Percentiles rank a stretch among this genome's conserved stretches.
These are phyloP conservation scores for Zonotrichia leucophrys DNA, from an alignment of 2,113 vertebrate species.

Conservation along the genomic window DNA sequence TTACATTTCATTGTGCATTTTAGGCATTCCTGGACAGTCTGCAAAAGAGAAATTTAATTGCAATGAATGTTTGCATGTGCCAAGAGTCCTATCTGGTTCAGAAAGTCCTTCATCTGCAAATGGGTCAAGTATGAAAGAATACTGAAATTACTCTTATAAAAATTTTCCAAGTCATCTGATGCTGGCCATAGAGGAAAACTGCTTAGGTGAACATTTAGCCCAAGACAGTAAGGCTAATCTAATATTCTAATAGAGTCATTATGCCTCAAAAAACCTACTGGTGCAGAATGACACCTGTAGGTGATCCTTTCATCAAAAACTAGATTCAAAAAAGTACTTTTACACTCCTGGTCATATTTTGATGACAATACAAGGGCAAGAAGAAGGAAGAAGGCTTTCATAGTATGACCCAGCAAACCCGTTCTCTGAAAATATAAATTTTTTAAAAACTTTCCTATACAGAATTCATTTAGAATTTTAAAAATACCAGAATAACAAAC, in stretches of 20 bases:
- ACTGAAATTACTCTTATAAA: neutral
- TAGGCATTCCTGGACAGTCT: neutral
- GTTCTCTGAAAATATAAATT: neutral
- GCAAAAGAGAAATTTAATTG: neutral
- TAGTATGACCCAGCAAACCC: neutral
- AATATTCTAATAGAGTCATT: neutral
- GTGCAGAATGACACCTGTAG: neutral
- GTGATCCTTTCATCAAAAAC: neutral
- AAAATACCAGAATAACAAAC: neutral
- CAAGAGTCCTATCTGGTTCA: neutral
- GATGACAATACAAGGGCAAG: neutral
- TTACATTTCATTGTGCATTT: neutral
- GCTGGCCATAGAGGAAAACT: neutral
- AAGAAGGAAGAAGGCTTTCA: neutral
- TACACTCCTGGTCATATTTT: neutral
- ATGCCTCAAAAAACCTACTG: neutral
- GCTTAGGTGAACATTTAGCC: neutral
- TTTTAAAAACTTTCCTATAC: neutral
- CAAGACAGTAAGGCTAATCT: neutral
- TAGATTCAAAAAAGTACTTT: neutral
- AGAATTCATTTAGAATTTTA: neutral
- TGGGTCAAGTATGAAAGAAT: neutral
- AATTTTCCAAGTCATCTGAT: neutral
- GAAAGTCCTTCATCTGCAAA: neutral
- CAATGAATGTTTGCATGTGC: neutral